Evolutionary conservation across 2,113 vertebrate genomes (phyloP).

Genomic region (Rhinopithecus roxellana): DNA sequence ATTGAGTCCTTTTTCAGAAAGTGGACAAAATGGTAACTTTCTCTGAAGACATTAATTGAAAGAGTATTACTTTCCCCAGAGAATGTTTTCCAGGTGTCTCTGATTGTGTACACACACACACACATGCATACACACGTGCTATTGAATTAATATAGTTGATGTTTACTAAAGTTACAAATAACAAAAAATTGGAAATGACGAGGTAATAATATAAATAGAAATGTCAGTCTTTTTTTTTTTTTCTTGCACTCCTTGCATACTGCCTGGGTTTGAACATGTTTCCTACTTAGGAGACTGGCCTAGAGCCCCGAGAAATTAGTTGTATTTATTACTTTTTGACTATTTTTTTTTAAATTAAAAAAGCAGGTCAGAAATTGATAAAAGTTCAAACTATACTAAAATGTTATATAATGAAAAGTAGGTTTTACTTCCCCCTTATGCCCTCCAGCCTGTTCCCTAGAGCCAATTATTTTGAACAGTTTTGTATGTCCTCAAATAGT

Average conservation of each 20-base stretch:
- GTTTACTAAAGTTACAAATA: neutral
- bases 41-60: neutral
- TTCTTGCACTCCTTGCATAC: neutral
- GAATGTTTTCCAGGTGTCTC: neutral
- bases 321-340: neutral
- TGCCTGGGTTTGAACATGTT: neutral
- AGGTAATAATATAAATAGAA: neutral
- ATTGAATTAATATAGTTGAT: neutral
- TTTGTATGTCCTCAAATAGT: slow-evolving; percentile 21
- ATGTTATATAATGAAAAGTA: slow-evolving; percentile 42
- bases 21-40: neutral
- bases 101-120: neutral
- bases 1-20: neutral
- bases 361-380: neutral
- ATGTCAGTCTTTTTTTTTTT: neutral
- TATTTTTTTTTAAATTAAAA: neutral
- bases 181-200: neutral
- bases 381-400: slow-evolving; percentile 14
- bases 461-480: slow-evolving; percentile 14
- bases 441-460: neutral
- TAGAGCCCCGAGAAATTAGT: neutral
- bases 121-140: no score
- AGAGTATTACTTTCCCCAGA: neutral
- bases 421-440: neutral
- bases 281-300: neutral